Percentiles rank a stretch among this genome's conserved stretches.
Evolutionary conservation across 2,797 vertebrate species (phyloP).

Genomic region (Pogonophryne albipinna): DNA sequence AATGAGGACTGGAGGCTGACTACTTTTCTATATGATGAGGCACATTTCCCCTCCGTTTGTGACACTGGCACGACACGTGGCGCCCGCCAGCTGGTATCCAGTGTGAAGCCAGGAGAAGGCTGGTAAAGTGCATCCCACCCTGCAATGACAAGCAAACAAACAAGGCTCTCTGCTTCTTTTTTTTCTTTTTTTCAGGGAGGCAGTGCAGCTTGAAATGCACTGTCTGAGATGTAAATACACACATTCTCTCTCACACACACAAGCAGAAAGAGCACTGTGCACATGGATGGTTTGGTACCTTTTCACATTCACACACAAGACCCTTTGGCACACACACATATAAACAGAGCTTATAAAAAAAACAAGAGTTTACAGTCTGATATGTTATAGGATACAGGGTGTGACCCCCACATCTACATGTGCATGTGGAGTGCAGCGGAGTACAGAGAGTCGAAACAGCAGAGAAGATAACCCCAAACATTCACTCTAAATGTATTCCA

Average conservation of each 20-base stretch:
- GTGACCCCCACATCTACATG: slow-evolving; percentile 78
- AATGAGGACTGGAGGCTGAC: slow-evolving; percentile 82
- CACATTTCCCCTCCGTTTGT: slow-evolving; percentile 72
- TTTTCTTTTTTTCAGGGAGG: slow-evolving; percentile 13
- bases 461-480: slow-evolving; percentile 82
- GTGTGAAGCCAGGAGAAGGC: slow-evolving; percentile 66
- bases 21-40: slow-evolving; percentile 82
- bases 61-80: slow-evolving; percentile 68
- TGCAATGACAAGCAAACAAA: slow-evolving; percentile 56
- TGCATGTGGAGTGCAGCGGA: slow-evolving; percentile 75
- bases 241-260: slow-evolving; percentile 33
- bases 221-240: slow-evolving; percentile 52
- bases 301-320: slow-evolving; percentile 46
- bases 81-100: slow-evolving; percentile 79
- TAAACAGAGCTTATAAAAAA: slow-evolving; percentile 70
- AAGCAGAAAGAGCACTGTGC: slow-evolving; percentile 8
- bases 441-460: slow-evolving; percentile 70
- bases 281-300: slow-evolving; percentile 55
- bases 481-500: slow-evolving; percentile 79
- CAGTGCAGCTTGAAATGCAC: slow-evolving; percentile 39
- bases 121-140: slow-evolving; percentile 61
- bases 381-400: slow-evolving; percentile 75
- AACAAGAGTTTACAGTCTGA: slow-evolving; percentile 75
- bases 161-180: slow-evolving; percentile 23
- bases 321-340: slow-evolving; percentile 66